Base-by-base conservation (phyloP, 1,140 invertebrate species). In the Metopolophium dirhodum region DNA sequence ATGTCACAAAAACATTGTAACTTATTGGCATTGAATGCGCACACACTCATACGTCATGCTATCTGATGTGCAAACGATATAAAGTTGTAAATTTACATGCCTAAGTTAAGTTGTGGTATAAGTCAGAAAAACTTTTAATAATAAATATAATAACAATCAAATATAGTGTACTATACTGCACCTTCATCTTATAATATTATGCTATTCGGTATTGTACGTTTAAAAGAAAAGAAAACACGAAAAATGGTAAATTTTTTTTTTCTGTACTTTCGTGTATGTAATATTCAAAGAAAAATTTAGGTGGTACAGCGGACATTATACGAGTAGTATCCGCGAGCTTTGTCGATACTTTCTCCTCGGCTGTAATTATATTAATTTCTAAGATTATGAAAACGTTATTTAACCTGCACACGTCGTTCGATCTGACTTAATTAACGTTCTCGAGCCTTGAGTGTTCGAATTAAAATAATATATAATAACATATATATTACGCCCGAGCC, bases 341-440 rank as follows among this genome's bases (percentile, higher is more conserved):
- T 68, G 61, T n/a, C 61, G 61, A 68, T 3, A 11, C 61, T 68
- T 77, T 77, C 61, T n/a, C 61, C n/a, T 77, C n/a, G 30, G n/a
- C 61, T n/a, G 61, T 77, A 77, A 77, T 77, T 77, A 77, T 77
- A n/a, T n/a, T n/a, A 77, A 77, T 77, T 77, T 77, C 61, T 77
- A 77, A 77, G 61, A 77, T 77, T 77, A 77, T 77, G 61, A 77
- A 77, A 77, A 77, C 61, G 14, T 77, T 77, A 77, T 77, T 77
- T 35, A 77, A 77, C 61, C 61, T 54, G 51, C 51, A n/a, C n/a
- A n/a, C n/a, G 61, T 77, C 61, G 61, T 77, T 77, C 61, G 61
- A 77, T 77, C n/a, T 77, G 61, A 77, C 61, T 77, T 77, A 77
- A 77, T 77, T 77, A 77, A 77, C 61, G 61, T 77, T 77, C n/a